Evolutionary conservation across 1,140 invertebrate genomes (phyloP).

Genomic region (Cotesia typhae): DNA sequence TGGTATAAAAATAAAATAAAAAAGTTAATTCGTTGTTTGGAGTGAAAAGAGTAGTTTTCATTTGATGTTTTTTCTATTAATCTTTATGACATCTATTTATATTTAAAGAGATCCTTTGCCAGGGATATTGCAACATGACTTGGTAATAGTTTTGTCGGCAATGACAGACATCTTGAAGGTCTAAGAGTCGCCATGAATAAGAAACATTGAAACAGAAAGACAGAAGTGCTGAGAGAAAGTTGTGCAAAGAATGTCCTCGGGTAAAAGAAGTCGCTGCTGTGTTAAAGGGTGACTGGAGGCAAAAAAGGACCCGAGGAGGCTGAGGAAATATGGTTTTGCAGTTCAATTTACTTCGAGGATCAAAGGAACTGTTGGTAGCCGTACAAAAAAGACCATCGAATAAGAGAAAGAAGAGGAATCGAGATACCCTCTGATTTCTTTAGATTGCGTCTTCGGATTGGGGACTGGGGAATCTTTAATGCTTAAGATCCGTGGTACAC

Average conservation of each 20-base stretch:
- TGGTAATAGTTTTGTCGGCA: slow-evolving; percentile 20
- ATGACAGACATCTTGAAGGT: neutral
- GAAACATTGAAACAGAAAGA: neutral
- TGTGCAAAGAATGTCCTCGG: neutral
- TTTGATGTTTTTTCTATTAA: neutral
- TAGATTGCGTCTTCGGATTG: too few species aligned
- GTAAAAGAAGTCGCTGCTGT: neutral
- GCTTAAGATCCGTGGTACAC: too few species aligned
- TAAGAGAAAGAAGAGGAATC: neutral
- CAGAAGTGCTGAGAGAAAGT: neutral
- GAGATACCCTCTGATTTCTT: too few species aligned
- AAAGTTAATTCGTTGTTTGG: too few species aligned
- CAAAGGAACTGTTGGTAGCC: slow-evolving; percentile 25
- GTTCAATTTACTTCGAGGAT: slow-evolving; percentile 30
- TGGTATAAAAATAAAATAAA: neutral
- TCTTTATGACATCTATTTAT: neutral
- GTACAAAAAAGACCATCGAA: slow-evolving; percentile 12
- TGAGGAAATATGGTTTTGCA: slow-evolving; percentile 30
- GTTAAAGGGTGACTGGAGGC: neutral
- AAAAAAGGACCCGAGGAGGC: neutral
- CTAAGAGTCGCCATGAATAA: too few species aligned
- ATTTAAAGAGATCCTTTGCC: too few species aligned
- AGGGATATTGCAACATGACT: neutral
- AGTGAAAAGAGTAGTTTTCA: neutral
- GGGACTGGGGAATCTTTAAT: too few species aligned